Base-by-base conservation (phyloP, 2,888 invertebrate genomes). In the Desoria tigrina region DNA sequence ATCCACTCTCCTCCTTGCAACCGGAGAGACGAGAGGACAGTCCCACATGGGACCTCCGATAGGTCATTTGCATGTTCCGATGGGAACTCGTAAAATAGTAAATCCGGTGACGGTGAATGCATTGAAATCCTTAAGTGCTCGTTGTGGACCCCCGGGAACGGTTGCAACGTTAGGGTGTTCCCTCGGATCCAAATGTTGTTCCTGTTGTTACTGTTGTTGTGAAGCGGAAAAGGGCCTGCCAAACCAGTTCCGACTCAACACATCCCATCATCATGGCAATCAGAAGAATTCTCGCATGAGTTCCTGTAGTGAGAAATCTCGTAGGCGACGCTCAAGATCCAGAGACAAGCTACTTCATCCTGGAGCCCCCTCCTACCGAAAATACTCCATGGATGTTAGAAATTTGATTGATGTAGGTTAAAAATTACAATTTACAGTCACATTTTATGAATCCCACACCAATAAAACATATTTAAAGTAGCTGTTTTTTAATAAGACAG, bases 51-150 rank as follows among this genome's bases (percentile, higher is more conserved):
- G 42, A 37, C 64, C 45, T 24, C 66, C 58, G 1, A 54, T 42
- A 18, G 51, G n/a, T 37, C 63, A 53, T 50, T 23, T 45, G 21
- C 66, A 66, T 27, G 56, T 68, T 14, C 69, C 66, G 18, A 28
- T 62, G 18, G 61, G 63, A 27, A 64, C 67, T 7, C 45, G 75
- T 42, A 75, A 75, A 66, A 70, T 75, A 54, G 75, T 75, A 59
- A 75, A 75, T 66, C 75, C 75, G 14, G 75, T 75, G 67, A 75
- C 75, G 39, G 75, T 75, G 61, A 75, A 73, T 61, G 75, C 71
- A 23, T 55, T 75, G 14, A 69, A 65, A 26, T 66, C 66, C 1
- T 28, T 69, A 11, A 62, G 69, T 59, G 73, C 62, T 39, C 58
- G 59, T 26, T 61, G 58, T 37, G 56, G 54, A 26, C 63, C 63